phyloP scores from a whole-genome alignment of 2,888 invertebrate species.

The Orchesella flavescens region DNA sequence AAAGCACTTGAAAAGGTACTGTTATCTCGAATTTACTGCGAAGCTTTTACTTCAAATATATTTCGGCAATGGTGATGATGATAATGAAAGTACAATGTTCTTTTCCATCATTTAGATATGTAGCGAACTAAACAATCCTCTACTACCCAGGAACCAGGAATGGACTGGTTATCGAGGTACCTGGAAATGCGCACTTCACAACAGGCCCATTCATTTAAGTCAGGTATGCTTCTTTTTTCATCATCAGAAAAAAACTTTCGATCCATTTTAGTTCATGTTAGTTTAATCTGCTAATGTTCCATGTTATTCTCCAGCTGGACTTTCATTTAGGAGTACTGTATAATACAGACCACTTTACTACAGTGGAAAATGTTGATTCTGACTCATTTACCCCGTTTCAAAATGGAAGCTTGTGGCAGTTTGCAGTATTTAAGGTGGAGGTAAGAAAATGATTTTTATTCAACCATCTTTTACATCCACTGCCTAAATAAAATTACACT shows the following conservation, averaged over 20 bases:
- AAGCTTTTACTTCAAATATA: not conserved
- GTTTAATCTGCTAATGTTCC: too few relatives aligned
- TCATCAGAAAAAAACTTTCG: too few relatives aligned
- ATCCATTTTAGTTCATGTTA: too few relatives aligned
- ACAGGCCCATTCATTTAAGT: slow-evolving; percentile 64
- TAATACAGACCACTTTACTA: slow-evolving; percentile 67
- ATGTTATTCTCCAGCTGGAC: slow-evolving; percentile 57
- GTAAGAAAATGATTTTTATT: slow-evolving; percentile 46
- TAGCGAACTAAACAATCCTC: slow-evolving; percentile 81
- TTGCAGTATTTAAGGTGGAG: slow-evolving; percentile 70
- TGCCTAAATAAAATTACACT: not conserved
- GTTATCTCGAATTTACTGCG: too few relatives aligned
- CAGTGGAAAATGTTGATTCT: slow-evolving; percentile 61
- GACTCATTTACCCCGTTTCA: slow-evolving; percentile 69
- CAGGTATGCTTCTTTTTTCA: slow-evolving; percentile 58
- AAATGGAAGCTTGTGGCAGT: slow-evolving; percentile 72
- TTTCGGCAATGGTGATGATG: too few relatives aligned
- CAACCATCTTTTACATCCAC: not conserved
- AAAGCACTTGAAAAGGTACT: slow-evolving; percentile 81
- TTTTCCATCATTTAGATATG: slow-evolving; percentile 74
- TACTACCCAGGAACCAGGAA: slow-evolving; percentile 79
- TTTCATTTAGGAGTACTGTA: slow-evolving; percentile 69
- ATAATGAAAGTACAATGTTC: slow-evolving; percentile 5
- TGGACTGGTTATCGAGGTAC: slow-evolving; percentile 80
- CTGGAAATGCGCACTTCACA: slow-evolving; percentile 77